phyloP scores from a whole-genome alignment of 2,797 vertebrate species.

The Cossypha caffra region DNA sequence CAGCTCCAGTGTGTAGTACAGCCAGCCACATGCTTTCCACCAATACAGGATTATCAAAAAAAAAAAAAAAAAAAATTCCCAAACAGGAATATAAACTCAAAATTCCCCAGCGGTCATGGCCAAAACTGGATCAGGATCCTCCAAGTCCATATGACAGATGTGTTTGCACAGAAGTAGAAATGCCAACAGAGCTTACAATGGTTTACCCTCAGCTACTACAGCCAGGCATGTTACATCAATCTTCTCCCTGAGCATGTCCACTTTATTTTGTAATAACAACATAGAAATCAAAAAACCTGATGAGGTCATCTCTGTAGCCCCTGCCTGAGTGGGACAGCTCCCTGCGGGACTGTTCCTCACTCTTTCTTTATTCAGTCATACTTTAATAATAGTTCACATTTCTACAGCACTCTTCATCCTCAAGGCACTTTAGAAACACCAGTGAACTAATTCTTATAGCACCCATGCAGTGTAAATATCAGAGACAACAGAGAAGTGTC shows the following conservation, averaged over 20 bases:
- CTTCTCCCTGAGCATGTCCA: background rate
- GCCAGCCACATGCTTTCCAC: background rate
- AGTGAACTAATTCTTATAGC: conserved; percentile 2
- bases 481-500: background rate
- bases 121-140: background rate
- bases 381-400: conserved; percentile 32
- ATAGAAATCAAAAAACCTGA: background rate
- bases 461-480: background rate
- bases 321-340: background rate
- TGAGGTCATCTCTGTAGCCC: conserved; percentile 12
- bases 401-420: conserved; percentile 2
- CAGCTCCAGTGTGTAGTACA: background rate
- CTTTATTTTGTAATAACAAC: conserved; percentile 14
- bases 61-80: background rate
- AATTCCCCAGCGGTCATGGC: background rate
- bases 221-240: background rate
- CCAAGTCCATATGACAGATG: background rate
- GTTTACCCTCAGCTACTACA: background rate
- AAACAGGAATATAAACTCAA: background rate
- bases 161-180: background rate
- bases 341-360: background rate
- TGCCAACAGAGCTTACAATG: background rate
- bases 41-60: background rate
- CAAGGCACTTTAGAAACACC: background rate
- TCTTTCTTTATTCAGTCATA: background rate